These are phyloP conservation scores for Ashinkailepas kermadecensis DNA, from an alignment of 2,888 invertebrate genomes.

Conservation along the genomic window DNA sequence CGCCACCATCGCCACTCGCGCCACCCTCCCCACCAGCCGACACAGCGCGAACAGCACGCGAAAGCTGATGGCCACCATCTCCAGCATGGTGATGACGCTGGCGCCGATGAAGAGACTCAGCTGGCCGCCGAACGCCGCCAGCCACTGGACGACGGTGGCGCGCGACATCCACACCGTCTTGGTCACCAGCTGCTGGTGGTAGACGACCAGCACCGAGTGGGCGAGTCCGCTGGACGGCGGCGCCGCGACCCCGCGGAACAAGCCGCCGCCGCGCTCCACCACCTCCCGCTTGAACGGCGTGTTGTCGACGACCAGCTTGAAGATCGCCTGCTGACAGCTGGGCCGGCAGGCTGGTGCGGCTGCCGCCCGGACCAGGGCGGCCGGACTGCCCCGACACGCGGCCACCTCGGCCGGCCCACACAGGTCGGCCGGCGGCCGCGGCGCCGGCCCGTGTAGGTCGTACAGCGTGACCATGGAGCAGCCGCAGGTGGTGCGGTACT, in stretches of 20 bases:
- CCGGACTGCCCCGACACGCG: too few relatives aligned
- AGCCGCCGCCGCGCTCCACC: neutral
- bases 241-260: neutral
- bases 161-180: neutral
- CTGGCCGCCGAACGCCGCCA: neutral
- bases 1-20: too few relatives aligned
- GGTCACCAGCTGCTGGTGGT: neutral
- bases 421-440: neutral
- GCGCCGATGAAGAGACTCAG: neutral
- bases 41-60: neutral
- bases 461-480: neutral
- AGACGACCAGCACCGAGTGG: neutral
- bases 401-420: too few relatives aligned
- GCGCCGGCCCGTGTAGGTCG: neutral
- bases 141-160: neutral
- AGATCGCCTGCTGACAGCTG: neutral
- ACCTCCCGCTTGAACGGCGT: neutral
- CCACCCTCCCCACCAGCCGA: too few relatives aligned
- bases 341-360: neutral
- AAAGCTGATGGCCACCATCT: neutral
- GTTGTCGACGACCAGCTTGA: neutral
- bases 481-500: neutral
- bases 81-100: conserved; percentile 18
- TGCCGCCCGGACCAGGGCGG: neutral
- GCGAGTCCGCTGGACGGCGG: neutral